These are phyloP conservation scores for Rhabdomys dilectus DNA, from an alignment of 2,113 vertebrate species.

Conservation along the genomic window DNA sequence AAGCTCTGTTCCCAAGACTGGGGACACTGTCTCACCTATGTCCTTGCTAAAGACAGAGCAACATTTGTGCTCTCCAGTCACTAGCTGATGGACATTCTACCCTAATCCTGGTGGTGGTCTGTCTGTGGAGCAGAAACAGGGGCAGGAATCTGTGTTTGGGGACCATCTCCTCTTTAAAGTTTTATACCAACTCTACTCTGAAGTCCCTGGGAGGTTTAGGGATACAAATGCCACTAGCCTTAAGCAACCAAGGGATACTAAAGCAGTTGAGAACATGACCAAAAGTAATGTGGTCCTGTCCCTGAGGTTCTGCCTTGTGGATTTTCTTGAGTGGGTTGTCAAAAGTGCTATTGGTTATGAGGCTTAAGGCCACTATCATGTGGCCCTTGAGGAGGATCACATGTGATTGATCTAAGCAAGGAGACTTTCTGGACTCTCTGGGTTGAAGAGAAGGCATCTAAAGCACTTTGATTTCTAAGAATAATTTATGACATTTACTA, in stretches of 20 bases:
- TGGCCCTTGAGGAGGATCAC: fast-evolving
- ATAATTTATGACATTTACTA: too few relatives aligned
- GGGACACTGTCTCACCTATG: background rate
- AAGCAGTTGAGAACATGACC: fast-evolving
- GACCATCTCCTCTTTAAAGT: background rate
- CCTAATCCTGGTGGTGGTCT: background rate
- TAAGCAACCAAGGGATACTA: background rate
- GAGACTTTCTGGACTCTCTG: background rate
- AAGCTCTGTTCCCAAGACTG: background rate
- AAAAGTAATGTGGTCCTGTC: background rate
- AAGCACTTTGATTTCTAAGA: background rate
- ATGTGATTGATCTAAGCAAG: fast-evolving
- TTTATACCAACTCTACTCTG: background rate
- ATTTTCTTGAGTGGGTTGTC: background rate
- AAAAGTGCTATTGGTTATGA: fast-evolving
- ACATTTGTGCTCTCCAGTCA: background rate
- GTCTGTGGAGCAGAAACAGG: background rate
- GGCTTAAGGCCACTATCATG: background rate
- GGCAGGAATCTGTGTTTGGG: background rate
- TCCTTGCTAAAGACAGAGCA: background rate
- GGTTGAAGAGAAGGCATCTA: background rate
- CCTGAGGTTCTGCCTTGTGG: fast-evolving
- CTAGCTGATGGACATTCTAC: fast-evolving
- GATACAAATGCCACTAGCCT: too few relatives aligned
- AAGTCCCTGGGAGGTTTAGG: background rate